These are phyloP conservation scores for Cerceris rybyensis DNA, from an alignment of 2,888 invertebrate genomes.

Conservation along the genomic window DNA sequence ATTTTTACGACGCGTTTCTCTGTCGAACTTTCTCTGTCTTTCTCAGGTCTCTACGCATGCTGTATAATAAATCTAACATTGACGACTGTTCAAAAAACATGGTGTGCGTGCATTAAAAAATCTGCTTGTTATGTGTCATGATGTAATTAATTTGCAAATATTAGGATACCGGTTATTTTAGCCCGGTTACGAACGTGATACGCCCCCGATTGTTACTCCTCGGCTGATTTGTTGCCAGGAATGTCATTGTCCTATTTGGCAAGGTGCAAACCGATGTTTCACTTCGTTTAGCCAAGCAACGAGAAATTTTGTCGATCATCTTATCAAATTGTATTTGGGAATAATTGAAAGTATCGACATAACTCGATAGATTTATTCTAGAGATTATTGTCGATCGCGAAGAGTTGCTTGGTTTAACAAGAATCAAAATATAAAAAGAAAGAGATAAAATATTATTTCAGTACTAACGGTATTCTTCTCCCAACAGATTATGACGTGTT, in stretches of 20 bases:
- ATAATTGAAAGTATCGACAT: not conserved
- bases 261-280: conserved; percentile 7
- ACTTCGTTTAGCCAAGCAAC: conserved; percentile 52
- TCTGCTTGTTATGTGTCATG: conserved; percentile 39
- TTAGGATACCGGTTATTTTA: conserved; percentile 21
- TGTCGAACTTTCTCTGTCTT: not conserved
- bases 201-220: not conserved
- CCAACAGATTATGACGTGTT: conserved; percentile 79
- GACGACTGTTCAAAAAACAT: conserved; percentile 11
- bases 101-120: conserved; percentile 25
- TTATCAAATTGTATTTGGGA: not conserved
- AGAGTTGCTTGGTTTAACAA: conserved; percentile 50
- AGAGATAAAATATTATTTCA: conserved; percentile 10
- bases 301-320: no score
- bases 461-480: conserved; percentile 72
- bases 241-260: conserved; percentile 21
- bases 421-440: not conserved
- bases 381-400: not conserved
- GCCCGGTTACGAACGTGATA: conserved; percentile 1
- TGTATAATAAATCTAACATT: conserved; percentile 33
- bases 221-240: conserved; percentile 19
- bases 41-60: conserved; percentile 37
- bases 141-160: conserved; percentile 32
- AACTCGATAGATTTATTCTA: not conserved
- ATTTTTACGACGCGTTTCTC: conserved; percentile 15